A percentile compares a stretch with the other conserved stretches of the same genome.
Evolutionary conservation across 2,888 invertebrate species (phyloP).

Genomic region (Lomographa bimaculata): DNA sequence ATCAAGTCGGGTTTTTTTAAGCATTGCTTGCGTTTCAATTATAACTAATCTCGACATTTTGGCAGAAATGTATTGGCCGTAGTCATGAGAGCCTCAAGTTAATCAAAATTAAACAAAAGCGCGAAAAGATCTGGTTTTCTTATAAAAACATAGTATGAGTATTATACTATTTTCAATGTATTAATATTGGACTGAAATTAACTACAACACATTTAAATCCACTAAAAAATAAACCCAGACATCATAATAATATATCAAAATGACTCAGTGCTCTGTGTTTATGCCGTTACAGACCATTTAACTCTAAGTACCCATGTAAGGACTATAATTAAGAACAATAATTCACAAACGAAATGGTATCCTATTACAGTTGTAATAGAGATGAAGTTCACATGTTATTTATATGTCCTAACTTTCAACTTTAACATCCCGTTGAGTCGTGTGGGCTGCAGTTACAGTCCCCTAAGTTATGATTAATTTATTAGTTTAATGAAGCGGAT

Average conservation of each 20-base stretch:
- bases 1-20: no score
- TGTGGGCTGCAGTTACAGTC: conserved; percentile 41
- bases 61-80: no score
- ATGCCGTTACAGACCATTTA: conserved; percentile 40
- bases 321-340: conserved; percentile 39
- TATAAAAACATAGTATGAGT: no score
- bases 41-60: no score
- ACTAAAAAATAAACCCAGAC: conserved; percentile 12
- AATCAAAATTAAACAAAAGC: no score
- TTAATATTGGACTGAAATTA: no score
- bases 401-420: conserved; percentile 32
- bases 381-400: conserved; percentile 26
- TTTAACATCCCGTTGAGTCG: conserved; percentile 35
- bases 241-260: conserved; percentile 35
- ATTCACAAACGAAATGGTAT: conserved; percentile 20
- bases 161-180: no score
- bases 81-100: no score
- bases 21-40: no score
- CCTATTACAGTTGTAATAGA: background rate
- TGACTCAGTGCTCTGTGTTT: conserved; percentile 35
- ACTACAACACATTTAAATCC: background rate
- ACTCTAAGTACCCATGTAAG: conserved; percentile 41
- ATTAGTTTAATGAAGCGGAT: conserved; percentile 33
- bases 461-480: conserved; percentile 50
- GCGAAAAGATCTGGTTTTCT: no score